These are phyloP conservation scores for Zosterops japonicus DNA, from an alignment of 2,113 vertebrate species.

Conservation along the genomic window DNA sequence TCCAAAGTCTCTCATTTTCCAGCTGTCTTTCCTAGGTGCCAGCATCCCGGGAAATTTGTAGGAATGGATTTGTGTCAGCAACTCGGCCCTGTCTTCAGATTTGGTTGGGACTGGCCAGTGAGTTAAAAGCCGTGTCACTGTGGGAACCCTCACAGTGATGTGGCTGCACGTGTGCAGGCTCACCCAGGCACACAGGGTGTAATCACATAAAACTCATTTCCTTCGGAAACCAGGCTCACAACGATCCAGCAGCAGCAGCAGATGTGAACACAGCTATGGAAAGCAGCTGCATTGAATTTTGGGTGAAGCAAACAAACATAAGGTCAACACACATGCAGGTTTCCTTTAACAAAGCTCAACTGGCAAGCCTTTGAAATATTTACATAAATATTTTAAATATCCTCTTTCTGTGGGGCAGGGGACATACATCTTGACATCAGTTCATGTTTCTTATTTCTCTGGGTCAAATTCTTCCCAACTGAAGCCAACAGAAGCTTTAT, in stretches of 20 bases:
- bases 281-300: slow-evolving; percentile 15
- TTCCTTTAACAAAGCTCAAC: slow-evolving; percentile 27
- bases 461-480: neutral
- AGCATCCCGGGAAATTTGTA: neutral
- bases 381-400: slow-evolving; percentile 44
- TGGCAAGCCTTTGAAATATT: slow-evolving; percentile 42
- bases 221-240: slow-evolving; percentile 46
- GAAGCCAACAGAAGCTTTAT: neutral
- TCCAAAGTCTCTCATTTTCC: neutral
- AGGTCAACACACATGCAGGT: slow-evolving; percentile 20
- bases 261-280: slow-evolving; percentile 43
- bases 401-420: neutral
- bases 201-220: slow-evolving; percentile 63
- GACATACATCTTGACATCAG: neutral
- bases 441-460: slow-evolving; percentile 18
- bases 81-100: neutral
- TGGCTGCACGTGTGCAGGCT: neutral
- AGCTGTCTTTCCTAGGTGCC: neutral
- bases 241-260: neutral
- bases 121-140: neutral
- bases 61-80: rapidly evolving
- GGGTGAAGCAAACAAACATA: slow-evolving; percentile 48
- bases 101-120: neutral
- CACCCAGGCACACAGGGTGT: neutral
- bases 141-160: neutral